phyloP scores from a whole-genome alignment of 2,797 vertebrate species.

The Mormyrops attenuatus region DNA sequence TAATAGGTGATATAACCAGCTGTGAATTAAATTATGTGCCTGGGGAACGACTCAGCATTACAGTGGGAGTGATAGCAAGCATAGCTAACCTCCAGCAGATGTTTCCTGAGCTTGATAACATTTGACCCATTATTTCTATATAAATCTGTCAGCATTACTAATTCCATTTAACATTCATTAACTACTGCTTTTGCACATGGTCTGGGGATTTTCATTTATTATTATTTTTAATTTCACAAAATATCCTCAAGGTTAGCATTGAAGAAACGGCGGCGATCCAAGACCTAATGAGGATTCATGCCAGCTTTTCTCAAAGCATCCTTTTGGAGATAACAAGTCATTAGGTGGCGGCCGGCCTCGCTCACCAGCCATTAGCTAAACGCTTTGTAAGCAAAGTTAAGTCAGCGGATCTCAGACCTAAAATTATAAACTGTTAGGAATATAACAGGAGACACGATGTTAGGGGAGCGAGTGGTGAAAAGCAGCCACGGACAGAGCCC shows the following conservation, averaged over 20 bases:
- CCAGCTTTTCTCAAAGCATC: neutral
- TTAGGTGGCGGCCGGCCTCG: neutral
- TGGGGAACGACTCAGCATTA: conserved; percentile 31
- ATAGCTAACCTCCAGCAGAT: conserved; percentile 43
- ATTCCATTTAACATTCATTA: conserved; percentile 31
- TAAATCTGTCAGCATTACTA: conserved; percentile 35
- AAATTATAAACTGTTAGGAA: neutral
- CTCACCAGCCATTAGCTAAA: neutral
- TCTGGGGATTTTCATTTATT: neutral
- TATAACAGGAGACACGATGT: neutral
- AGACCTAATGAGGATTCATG: neutral
- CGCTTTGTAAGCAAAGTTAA: conserved; percentile 13
- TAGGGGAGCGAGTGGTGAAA: neutral
- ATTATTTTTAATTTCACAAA: conserved; percentile 5
- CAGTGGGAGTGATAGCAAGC: conserved; percentile 24
- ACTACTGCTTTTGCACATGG: conserved; percentile 21
- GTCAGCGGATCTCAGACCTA: neutral
- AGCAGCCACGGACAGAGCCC: neutral
- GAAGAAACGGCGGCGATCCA: neutral
- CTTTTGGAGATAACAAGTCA: neutral
- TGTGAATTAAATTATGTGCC: conserved; percentile 35
- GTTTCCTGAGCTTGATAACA: conserved; percentile 44
- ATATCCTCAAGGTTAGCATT: conserved; percentile 24
- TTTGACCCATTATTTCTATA: conserved; percentile 50
- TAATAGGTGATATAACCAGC: conserved; percentile 36